Percentiles rank a stretch among this genome's conserved stretches.
phyloP scores from a whole-genome alignment of 2,888 invertebrate species.

The Leucophenga maculata region DNA sequence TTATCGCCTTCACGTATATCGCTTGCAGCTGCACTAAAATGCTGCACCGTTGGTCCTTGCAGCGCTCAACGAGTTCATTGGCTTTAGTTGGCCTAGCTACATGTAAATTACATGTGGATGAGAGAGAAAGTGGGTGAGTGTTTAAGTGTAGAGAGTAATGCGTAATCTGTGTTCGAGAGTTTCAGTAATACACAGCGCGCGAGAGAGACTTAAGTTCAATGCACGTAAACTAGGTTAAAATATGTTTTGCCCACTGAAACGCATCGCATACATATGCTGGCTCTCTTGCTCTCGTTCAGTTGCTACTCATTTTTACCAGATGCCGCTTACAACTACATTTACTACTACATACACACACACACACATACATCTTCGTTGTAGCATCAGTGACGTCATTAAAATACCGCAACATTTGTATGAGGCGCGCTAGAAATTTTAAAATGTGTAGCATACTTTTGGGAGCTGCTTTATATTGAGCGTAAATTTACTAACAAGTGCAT shows the following conservation, averaged over 20 bases:
- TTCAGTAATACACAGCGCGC: no score
- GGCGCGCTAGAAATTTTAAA: slow-evolving; percentile 9
- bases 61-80: slow-evolving; percentile 52
- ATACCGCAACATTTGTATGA: slow-evolving; percentile 21
- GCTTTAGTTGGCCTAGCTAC: slow-evolving; percentile 49
- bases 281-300: slow-evolving; percentile 6
- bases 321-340: slow-evolving; percentile 43
- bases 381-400: slow-evolving; percentile 43
- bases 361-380: neutral
- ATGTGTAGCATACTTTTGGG: slow-evolving; percentile 13
- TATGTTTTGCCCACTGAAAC: slow-evolving; percentile 23
- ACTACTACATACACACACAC: slow-evolving; percentile 9
- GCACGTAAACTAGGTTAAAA: slow-evolving; percentile 57
- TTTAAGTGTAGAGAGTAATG: neutral
- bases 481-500: slow-evolving; percentile 27
- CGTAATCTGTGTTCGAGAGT: no score
- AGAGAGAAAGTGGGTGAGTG: slow-evolving; percentile 11
- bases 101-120: no score
- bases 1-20: neutral
- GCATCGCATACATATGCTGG: neutral
- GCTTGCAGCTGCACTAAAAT: slow-evolving; percentile 44
- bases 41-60: slow-evolving; percentile 49
- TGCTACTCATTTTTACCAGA: slow-evolving; percentile 41
- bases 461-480: neutral
- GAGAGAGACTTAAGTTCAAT: slow-evolving; percentile 43